Evolutionary conservation across 2,888 invertebrate genomes (phyloP).

Genomic region (Digitonthophagus gazella): DNA sequence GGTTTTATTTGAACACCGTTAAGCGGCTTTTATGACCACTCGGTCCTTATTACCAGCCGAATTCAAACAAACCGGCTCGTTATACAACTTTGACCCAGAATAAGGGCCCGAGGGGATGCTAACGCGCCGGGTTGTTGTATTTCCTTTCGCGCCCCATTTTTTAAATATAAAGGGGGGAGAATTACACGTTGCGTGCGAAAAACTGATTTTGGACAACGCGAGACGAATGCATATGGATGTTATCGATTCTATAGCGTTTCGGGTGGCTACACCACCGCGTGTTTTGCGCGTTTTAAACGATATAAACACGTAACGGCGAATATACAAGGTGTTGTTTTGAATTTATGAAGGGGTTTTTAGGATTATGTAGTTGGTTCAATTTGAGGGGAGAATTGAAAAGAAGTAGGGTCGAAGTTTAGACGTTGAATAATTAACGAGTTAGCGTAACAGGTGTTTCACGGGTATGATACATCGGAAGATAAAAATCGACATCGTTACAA

Average conservation of each 20-base stretch:
- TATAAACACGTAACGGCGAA: no score
- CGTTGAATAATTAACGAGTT: background rate
- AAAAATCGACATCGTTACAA: conserved; percentile 6
- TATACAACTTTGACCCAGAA: background rate
- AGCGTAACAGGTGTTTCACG: conserved; percentile 8
- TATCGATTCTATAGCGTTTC: background rate
- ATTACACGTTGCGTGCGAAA: background rate
- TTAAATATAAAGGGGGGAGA: background rate
- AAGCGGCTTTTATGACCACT: background rate
- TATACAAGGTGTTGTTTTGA: no score
- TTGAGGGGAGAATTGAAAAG: no score
- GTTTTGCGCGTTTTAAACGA: no score
- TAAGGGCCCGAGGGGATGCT: background rate
- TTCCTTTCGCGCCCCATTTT: no score
- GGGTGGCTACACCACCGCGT: no score
- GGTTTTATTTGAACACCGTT: background rate
- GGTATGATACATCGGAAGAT: background rate
- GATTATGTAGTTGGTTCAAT: no score
- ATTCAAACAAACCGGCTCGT: background rate
- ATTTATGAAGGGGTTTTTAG: no score
- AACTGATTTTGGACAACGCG: background rate
- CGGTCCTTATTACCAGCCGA: background rate
- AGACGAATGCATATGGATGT: background rate
- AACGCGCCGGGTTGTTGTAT: background rate
- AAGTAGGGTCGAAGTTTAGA: background rate